Evolutionary conservation across 2,888 invertebrate genomes (phyloP).

Genomic region (Tortricodes alternella): DNA sequence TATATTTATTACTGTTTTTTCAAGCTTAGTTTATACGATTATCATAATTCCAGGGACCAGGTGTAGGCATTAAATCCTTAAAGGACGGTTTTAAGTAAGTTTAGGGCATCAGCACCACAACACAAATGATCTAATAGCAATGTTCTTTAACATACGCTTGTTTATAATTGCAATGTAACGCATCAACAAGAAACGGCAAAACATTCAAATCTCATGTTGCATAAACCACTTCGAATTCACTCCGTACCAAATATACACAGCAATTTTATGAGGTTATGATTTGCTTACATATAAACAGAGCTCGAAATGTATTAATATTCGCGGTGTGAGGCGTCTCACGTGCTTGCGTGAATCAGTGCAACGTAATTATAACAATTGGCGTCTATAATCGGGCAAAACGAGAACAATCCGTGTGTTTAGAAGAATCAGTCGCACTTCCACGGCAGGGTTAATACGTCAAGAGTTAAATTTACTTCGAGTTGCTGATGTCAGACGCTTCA

Average conservation of each 20-base stretch:
- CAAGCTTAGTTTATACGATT: too few species aligned
- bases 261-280: background rate
- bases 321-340: constrained; percentile 19
- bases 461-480: constrained; percentile 77
- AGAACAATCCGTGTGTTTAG: constrained; percentile 60
- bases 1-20: too few species aligned
- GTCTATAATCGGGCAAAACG: constrained; percentile 43
- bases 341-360: constrained; percentile 25
- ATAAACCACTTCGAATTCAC: background rate
- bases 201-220: background rate
- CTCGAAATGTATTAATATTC: constrained; percentile 27
- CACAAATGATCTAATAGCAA: too few species aligned
- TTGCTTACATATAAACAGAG: constrained; percentile 25
- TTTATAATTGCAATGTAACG: too few species aligned
- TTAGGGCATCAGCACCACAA: too few species aligned
- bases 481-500: constrained; percentile 80
- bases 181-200: background rate
- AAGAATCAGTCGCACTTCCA: constrained; percentile 49
- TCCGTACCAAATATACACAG: background rate
- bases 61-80: too few species aligned
- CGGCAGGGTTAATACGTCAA: constrained; percentile 64
- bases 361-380: constrained; percentile 43
- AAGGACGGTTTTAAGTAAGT: too few species aligned
- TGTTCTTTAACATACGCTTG: too few species aligned
- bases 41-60: too few species aligned